These are phyloP conservation scores for Philereme vetulata DNA, from an alignment of 2,888 invertebrate genomes.

Conservation along the genomic window DNA sequence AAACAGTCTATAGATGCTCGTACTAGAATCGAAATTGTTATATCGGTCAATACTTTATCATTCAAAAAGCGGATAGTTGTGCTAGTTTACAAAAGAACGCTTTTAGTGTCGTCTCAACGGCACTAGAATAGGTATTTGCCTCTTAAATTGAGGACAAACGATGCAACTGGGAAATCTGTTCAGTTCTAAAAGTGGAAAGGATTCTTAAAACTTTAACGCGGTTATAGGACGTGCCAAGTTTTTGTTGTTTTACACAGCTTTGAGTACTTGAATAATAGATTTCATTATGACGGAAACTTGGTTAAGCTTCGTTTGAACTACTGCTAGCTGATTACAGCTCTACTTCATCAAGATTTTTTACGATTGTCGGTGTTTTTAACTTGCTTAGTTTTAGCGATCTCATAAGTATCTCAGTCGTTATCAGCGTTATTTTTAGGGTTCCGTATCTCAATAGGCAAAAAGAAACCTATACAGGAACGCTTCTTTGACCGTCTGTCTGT, in stretches of 20 bases:
- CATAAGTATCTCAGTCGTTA: not conserved
- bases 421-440: no score
- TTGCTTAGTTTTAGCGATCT: not conserved
- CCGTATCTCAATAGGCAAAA: no score
- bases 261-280: constrained; percentile 15
- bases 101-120: constrained; percentile 46
- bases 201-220: constrained; percentile 39
- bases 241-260: constrained; percentile 19
- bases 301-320: not conserved
- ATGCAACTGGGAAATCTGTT: constrained; percentile 66
- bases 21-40: constrained; percentile 9
- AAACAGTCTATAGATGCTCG: not conserved
- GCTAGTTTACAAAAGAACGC: constrained; percentile 47
- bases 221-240: constrained; percentile 40
- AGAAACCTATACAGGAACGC: no score
- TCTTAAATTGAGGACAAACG: constrained; percentile 61
- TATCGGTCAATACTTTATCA: constrained; percentile 22
- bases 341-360: not conserved
- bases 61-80: constrained; percentile 22
- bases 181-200: constrained; percentile 45
- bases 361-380: not conserved
- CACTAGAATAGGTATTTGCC: constrained; percentile 52
- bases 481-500: no score
- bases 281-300: constrained; percentile 5
- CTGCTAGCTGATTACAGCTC: not conserved